phyloP scores from a whole-genome alignment of 2,113 vertebrate species.

The Oreotrochilus melanogaster region DNA sequence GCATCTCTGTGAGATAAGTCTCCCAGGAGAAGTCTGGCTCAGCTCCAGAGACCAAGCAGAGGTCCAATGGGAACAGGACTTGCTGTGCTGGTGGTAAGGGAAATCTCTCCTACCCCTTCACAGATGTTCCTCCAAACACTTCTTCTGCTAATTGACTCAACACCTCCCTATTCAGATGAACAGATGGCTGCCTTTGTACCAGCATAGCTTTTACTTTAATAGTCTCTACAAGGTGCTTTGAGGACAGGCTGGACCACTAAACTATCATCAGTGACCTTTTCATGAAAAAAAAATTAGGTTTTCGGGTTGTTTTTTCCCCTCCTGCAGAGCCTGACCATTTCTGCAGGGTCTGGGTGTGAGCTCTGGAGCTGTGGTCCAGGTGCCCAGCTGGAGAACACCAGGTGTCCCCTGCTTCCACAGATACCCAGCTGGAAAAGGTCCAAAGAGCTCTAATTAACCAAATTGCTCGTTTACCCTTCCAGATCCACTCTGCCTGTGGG shows the following conservation, averaged over 20 bases:
- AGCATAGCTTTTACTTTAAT: not conserved
- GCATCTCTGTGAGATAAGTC: not conserved
- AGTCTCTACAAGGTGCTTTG: not conserved
- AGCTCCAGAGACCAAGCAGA: rapidly evolving
- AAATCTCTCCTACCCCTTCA: not conserved
- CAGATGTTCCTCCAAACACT: conserved; percentile 9
- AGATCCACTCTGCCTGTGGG: not conserved
- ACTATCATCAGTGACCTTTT: not conserved
- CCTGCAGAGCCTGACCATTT: not conserved
- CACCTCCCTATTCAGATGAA: not conserved
- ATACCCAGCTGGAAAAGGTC: not conserved
- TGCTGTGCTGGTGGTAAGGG: not conserved
- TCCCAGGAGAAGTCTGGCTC: not conserved
- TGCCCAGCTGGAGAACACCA: not conserved
- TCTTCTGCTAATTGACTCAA: not conserved
- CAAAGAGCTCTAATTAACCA: conserved; percentile 35
- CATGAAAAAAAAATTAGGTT: not conserved
- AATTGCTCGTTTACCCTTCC: not conserved
- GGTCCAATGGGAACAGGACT: not conserved
- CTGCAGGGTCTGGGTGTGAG: not conserved
- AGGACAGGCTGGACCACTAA: not conserved
- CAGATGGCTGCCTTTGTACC: not conserved
- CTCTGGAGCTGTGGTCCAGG: not conserved
- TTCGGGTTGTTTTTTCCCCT: rapidly evolving
- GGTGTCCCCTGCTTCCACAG: not conserved